These are phyloP conservation scores for Tetanocera ferruginea DNA, from an alignment of 2,888 invertebrate species.

Conservation along the genomic window DNA sequence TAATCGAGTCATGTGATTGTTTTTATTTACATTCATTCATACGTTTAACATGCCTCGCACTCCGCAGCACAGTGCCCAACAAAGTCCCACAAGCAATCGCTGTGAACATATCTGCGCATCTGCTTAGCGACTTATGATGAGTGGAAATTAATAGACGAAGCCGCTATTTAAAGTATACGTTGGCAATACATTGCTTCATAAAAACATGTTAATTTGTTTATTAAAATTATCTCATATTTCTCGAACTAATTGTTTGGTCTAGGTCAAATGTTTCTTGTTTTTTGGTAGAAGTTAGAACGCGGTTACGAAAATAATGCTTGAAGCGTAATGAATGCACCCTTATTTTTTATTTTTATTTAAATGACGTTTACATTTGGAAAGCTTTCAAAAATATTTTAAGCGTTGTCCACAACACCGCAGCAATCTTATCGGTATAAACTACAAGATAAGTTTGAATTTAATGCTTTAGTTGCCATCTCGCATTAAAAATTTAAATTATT, in stretches of 20 bases:
- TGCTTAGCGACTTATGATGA: not conserved
- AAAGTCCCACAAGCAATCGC: not conserved
- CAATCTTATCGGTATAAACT: no score
- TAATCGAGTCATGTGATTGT: constrained; percentile 69
- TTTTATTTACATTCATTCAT: constrained; percentile 61
- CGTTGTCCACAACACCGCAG: no score
- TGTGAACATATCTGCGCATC: not conserved
- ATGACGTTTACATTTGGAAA: no score
- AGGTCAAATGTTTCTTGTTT: not conserved
- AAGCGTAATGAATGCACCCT: not conserved
- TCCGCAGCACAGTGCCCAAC: not conserved
- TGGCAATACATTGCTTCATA: not conserved
- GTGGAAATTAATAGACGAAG: not conserved
- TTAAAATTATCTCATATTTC: not conserved
- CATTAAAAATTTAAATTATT: no score
- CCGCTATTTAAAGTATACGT: not conserved
- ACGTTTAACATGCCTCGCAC: constrained; percentile 11
- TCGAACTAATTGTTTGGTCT: not conserved
- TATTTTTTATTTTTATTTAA: no score
- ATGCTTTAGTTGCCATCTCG: no score
- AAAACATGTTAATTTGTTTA: not conserved
- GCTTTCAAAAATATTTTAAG: no score
- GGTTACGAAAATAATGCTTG: not conserved
- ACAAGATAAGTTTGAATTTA: no score
- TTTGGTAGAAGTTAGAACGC: not conserved